Evolutionary conservation across 2,113 vertebrate genomes (phyloP).

Genomic region (Istiophorus platypterus): DNA sequence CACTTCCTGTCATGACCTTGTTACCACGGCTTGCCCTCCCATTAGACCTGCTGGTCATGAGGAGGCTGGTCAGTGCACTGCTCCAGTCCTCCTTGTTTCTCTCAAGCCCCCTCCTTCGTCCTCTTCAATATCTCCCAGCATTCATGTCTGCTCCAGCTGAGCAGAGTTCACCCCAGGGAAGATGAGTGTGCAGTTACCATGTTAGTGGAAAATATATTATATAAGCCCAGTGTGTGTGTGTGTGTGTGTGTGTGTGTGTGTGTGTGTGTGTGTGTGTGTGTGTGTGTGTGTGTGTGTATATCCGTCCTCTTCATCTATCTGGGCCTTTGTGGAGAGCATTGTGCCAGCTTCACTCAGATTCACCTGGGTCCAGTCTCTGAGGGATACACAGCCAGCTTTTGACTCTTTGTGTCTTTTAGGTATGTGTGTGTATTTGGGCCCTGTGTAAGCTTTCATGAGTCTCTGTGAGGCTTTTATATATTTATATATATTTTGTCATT

Average conservation of each 20-base stretch:
- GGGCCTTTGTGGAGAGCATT: conserved; percentile 52
- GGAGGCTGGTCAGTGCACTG: conserved; percentile 33
- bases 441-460: conserved; percentile 27
- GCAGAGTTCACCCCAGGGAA: conserved; percentile 66
- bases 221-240: conserved; percentile 56
- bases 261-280: neutral
- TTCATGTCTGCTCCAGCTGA: conserved; percentile 72
- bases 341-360: conserved; percentile 59
- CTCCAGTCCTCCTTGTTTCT: conserved; percentile 17
- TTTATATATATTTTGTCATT: conserved; percentile 2
- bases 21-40: conserved; percentile 18
- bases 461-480: conserved; percentile 33
- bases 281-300: conserved; percentile 14
- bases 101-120: neutral
- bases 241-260: conserved; percentile 12
- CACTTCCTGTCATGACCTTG: conserved; percentile 48
- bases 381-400: conserved; percentile 46
- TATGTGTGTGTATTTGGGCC: conserved; percentile 24
- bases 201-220: conserved; percentile 77
- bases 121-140: conserved; percentile 34
- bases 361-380: conserved; percentile 69
- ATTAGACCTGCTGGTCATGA: conserved; percentile 39
- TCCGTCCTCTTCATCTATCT: conserved; percentile 63
- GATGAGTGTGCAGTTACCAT: conserved; percentile 76
- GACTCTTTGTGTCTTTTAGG: conserved; percentile 13